Percentiles rank a stretch among this genome's conserved stretches.
These are phyloP conservation scores for Pseudochirops corinnae DNA, from an alignment of 2,797 vertebrate genomes.

Conservation along the genomic window DNA sequence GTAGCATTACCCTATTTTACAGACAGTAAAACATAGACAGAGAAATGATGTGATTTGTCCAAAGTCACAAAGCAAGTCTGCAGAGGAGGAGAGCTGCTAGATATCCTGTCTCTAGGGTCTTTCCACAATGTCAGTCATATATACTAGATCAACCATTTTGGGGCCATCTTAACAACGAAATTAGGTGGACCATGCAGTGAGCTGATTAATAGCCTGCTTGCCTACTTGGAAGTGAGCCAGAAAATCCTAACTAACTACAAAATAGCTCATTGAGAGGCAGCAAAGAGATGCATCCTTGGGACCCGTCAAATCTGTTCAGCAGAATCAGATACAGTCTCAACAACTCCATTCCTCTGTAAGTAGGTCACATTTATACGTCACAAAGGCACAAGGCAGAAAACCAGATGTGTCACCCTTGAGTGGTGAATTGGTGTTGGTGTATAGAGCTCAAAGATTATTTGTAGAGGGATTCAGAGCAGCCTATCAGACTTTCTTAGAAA, in stretches of 20 bases:
- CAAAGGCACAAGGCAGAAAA: background rate
- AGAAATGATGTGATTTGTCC: background rate
- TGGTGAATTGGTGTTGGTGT: background rate
- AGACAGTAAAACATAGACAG: background rate
- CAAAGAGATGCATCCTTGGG: no score
- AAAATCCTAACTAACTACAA: background rate
- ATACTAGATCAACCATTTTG: background rate
- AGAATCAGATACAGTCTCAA: constrained; percentile 2
- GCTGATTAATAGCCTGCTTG: background rate
- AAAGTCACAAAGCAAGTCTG: background rate
- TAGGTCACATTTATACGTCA: background rate
- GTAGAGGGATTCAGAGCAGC: background rate
- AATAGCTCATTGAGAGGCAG: background rate
- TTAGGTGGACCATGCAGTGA: background rate
- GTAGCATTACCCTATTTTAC: background rate
- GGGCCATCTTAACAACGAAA: background rate
- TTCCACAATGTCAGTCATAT: background rate
- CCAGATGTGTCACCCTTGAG: background rate
- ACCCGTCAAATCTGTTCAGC: background rate
- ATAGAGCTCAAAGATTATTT: background rate
- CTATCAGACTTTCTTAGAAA: background rate
- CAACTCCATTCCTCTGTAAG: background rate
- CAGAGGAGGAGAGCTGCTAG: background rate
- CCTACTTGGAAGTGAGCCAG: background rate
- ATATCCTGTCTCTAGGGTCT: background rate